These are phyloP conservation scores for Petaurus breviceps DNA, from an alignment of 2,113 vertebrate genomes.

Conservation along the genomic window DNA sequence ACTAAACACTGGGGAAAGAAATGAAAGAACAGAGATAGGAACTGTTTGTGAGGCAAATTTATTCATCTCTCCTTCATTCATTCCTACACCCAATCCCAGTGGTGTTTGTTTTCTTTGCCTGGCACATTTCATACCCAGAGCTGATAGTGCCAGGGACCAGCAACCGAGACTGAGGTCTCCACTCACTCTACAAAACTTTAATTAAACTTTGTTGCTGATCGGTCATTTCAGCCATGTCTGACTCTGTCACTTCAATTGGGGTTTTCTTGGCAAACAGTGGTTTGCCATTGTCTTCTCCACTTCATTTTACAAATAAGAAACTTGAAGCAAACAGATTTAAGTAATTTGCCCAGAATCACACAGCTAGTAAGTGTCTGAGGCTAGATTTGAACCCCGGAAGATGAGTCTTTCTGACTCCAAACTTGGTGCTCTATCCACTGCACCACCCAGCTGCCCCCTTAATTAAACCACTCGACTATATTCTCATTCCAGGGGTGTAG, in stretches of 20 bases:
- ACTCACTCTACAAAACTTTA: slow-evolving; percentile 16
- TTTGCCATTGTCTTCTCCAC: not conserved
- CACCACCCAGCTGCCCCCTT: not conserved
- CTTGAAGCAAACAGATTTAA: not conserved
- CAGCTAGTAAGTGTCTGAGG: not conserved
- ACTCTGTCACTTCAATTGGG: not conserved
- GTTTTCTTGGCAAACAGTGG: not conserved
- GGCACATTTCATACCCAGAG: slow-evolving; percentile 14
- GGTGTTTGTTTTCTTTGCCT: not conserved
- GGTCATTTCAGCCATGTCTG: not conserved
- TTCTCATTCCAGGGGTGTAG: slow-evolving; percentile 10
- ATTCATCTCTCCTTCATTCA: not conserved
- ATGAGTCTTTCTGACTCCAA: not conserved
- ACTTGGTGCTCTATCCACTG: too few relatives aligned
- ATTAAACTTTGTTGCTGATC: slow-evolving; percentile 48
- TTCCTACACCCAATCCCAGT: not conserved
- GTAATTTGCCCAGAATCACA: not conserved
- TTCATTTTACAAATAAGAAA: not conserved
- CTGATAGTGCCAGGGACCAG: slow-evolving; percentile 23
- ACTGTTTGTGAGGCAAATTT: not conserved
- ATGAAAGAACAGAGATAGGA: not conserved
- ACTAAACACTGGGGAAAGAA: not conserved
- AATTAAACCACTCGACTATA: slow-evolving; percentile 24
- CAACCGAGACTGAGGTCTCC: not conserved
- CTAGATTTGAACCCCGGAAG: not conserved